These are phyloP conservation scores for Digitonthophagus gazella DNA, from an alignment of 2,888 invertebrate genomes.

Conservation along the genomic window DNA sequence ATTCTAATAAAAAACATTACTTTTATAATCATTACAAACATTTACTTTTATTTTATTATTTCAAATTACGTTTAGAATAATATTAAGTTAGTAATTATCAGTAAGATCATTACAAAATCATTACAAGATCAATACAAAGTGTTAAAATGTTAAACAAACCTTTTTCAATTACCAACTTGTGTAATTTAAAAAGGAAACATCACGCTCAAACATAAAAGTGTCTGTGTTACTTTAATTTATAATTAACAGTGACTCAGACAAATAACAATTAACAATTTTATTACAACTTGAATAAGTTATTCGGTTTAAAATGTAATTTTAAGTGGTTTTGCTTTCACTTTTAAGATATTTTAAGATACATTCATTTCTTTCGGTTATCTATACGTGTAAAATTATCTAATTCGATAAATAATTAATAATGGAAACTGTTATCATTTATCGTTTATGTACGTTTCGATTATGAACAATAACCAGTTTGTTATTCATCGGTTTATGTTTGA, in stretches of 20 bases:
- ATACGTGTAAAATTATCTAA: not conserved
- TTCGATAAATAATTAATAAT: not conserved
- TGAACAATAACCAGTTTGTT: not conserved
- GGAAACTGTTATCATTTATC: not conserved
- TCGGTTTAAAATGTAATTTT: no score
- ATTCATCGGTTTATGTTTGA: not conserved
- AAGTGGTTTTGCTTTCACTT: not conserved
- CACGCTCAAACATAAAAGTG: no score
- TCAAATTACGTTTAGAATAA: no score
- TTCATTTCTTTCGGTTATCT: not conserved
- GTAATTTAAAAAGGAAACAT: no score
- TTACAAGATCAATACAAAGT: no score
- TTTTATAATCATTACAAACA: no score
- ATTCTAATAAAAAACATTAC: no score
- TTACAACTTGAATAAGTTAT: not conserved
- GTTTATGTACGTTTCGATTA: not conserved
- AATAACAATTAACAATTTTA: not conserved
- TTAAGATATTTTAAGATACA: not conserved
- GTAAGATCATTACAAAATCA: no score
- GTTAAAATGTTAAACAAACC: not conserved
- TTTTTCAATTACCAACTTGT: no score
- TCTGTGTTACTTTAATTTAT: no score
- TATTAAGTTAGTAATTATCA: no score
- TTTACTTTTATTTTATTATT: no score
- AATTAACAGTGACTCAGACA: not conserved